phyloP scores from a whole-genome alignment of 2,113 vertebrate genomes.

The Microtus oregoni region DNA sequence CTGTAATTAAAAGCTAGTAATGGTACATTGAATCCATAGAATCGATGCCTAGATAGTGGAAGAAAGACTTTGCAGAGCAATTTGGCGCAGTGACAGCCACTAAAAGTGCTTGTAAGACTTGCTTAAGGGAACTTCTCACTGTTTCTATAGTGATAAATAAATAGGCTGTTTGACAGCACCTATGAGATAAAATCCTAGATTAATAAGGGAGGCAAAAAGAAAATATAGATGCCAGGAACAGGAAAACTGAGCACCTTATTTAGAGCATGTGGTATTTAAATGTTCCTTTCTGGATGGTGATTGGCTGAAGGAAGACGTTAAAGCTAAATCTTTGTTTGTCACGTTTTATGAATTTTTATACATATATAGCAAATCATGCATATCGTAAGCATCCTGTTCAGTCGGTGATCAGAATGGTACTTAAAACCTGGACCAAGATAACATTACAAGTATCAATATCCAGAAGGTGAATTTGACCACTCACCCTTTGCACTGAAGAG shows the following conservation, averaged over 20 bases:
- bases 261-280: background rate
- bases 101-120: background rate
- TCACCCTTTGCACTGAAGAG: background rate
- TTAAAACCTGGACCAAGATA: background rate
- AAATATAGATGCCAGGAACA: background rate
- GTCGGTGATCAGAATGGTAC: background rate
- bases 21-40: background rate
- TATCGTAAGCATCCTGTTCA: background rate
- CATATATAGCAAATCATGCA: background rate
- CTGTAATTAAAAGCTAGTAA: background rate
- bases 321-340: background rate
- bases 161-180: background rate
- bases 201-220: background rate
- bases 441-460: background rate
- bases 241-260: background rate
- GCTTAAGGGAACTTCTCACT: background rate
- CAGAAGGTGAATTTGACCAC: background rate
- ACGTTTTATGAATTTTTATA: background rate
- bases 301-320: background rate
- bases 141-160: background rate
- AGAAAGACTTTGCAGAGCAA: background rate
- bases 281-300: background rate
- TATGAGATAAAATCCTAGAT: background rate
- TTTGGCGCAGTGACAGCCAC: background rate
- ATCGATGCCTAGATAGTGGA: background rate